phyloP scores from a whole-genome alignment of 2,113 vertebrate species.

The Lucifuga dentata region DNA sequence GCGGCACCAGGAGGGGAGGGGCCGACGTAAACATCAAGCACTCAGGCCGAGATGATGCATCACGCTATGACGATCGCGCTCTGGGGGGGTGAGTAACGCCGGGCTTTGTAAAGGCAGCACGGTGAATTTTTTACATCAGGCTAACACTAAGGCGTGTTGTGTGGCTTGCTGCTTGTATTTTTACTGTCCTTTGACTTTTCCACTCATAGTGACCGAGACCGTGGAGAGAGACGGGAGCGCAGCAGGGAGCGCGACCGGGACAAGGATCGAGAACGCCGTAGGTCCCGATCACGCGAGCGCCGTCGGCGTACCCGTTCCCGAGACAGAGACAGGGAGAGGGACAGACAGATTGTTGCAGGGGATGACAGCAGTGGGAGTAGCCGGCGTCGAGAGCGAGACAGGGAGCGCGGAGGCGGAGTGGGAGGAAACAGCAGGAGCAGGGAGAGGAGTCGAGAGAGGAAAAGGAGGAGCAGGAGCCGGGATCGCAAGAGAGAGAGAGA shows the following conservation, averaged over 20 bases:
- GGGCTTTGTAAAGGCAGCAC: too few species aligned
- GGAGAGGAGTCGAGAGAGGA: slow-evolving; percentile 82
- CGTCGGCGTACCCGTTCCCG: slow-evolving; percentile 85
- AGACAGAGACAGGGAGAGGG: slow-evolving; percentile 80
- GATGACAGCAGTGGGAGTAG: slow-evolving; percentile 34
- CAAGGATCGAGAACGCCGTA: slow-evolving; percentile 83
- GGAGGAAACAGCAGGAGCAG: slow-evolving; percentile 74
- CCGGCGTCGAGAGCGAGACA: slow-evolving; percentile 75
- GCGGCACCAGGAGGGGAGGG: slow-evolving; percentile 91
- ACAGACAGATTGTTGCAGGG: slow-evolving; percentile 51
- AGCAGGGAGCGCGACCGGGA: slow-evolving; percentile 86
- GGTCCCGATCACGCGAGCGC: slow-evolving; percentile 88
- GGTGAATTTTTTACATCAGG: too few species aligned
- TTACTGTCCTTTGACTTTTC: not conserved
- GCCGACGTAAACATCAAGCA: slow-evolving; percentile 95
- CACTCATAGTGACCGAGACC: slow-evolving; percentile 66
- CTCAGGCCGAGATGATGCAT: slow-evolving; percentile 91
- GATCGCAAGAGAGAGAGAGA: slow-evolving; percentile 86
- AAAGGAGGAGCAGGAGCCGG: slow-evolving; percentile 80
- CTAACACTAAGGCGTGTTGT: too few species aligned
- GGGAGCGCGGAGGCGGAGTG: slow-evolving; percentile 63
- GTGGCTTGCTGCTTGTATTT: not conserved
- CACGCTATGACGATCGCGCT: slow-evolving; percentile 90
- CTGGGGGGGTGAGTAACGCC: slow-evolving; percentile 73
- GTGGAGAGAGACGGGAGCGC: slow-evolving; percentile 85